Percentiles rank a stretch among this genome's conserved stretches.
Conservation (phyloP, 2,113 vertebrate species). For the Microcebus ravelobensis region DNA sequence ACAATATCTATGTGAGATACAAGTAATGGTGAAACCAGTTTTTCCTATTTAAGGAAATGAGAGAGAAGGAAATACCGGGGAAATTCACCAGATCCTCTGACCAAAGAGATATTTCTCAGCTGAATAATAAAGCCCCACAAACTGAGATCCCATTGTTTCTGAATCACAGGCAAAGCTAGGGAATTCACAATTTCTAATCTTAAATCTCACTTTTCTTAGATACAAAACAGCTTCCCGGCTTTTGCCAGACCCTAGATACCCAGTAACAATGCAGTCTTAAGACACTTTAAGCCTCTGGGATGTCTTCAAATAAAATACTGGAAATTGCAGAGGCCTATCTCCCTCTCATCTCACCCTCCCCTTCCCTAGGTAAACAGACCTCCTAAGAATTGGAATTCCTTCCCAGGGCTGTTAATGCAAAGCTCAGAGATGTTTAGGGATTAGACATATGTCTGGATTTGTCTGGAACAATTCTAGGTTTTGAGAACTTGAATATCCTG, state of each 20-base stretch:
- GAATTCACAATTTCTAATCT: neutral
- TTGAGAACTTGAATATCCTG: neutral
- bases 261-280: neutral
- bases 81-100: neutral
- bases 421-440: neutral
- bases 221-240: neutral
- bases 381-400: neutral
- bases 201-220: neutral
- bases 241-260: neutral
- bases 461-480: neutral
- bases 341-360: neutral
- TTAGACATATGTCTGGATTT: neutral
- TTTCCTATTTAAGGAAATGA: neutral
- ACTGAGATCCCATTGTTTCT: neutral
- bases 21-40: neutral
- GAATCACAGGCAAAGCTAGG: too few relatives aligned
- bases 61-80: neutral
- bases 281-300: neutral
- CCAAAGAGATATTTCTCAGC: neutral
- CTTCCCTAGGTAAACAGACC: neutral
- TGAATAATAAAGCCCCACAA: neutral
- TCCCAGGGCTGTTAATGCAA: neutral
- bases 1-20: neutral
- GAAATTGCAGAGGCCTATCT: neutral
- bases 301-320: neutral